Conservation (phyloP, 2,888 invertebrate genomes). For the Aphodius granarius region DNA sequence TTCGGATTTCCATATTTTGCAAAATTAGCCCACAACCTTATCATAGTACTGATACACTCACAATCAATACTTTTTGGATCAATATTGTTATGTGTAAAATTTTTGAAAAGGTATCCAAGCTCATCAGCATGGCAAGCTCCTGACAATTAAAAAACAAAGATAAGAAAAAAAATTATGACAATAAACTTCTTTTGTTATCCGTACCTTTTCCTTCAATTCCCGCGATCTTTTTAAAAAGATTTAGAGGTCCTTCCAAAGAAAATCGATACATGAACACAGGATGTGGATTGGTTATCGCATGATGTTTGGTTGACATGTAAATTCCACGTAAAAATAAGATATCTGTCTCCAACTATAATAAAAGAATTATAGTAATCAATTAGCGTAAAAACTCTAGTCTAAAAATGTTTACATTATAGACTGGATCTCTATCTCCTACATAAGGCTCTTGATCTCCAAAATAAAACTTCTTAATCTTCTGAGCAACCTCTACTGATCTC, state of each 20-base stretch:
- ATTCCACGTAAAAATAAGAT: conserved; percentile 34
- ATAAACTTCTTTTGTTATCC: not conserved
- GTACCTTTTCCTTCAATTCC: conserved; percentile 38
- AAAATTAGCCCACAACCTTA: conserved; percentile 44
- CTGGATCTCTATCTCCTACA: conserved; percentile 37
- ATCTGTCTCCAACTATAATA: conserved; percentile 32
- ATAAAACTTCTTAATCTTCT: conserved; percentile 43
- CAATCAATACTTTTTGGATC: conserved; percentile 39
- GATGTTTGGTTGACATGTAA: conserved; percentile 15
- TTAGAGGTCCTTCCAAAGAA: conserved; percentile 36
- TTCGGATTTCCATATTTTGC: conserved; percentile 37
- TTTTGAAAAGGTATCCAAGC: conserved; percentile 40
- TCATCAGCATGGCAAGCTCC: conserved; percentile 39
- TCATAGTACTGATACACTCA: conserved; percentile 34
- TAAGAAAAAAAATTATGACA: not conserved
- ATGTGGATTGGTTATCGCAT: not conserved
- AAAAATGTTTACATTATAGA: conserved; percentile 40
- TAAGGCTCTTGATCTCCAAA: conserved; percentile 38
- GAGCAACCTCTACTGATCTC: conserved; percentile 37
- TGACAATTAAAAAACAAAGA: conserved; percentile 16
- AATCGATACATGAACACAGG: conserved; percentile 29
- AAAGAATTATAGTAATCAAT: not conserved
- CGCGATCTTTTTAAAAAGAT: conserved; percentile 33
- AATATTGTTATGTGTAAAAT: conserved; percentile 30
- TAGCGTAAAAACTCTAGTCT: not conserved